Evolutionary conservation across 2,797 vertebrate genomes (phyloP), one percentile per base, ranked within the genome.

Genomic region (Sardinella longiceps): DNA sequence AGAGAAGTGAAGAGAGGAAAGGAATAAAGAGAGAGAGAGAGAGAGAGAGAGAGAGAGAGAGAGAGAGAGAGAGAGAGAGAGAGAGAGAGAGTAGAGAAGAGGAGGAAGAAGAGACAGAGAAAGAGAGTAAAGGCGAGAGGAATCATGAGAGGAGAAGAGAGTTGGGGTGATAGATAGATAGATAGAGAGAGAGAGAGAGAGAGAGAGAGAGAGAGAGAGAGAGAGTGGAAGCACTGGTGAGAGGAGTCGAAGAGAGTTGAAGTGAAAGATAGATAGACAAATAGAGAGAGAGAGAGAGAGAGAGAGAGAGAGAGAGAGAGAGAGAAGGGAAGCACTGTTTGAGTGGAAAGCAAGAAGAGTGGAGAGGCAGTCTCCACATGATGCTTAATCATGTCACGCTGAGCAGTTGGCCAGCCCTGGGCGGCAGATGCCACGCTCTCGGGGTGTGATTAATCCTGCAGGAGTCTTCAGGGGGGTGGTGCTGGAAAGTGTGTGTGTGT

Each of bases 391-490:
- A 91, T 91, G 91, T 92, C 91, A 86, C 86, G 85, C 89, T 86
- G 83, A 91, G 93, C 93, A 93, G 92, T 94, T 94, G 93, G 94
- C 92, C 90, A 90, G n/a, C 88, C 88, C 86, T 85, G 86, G 90
- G 91, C 89, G 92, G 92, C 94, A 95, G 93, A 94, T 94, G 93
- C 91, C 89, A 91, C 87, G 51, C 92, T 91, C 92, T 91, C 91
- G 90, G 91, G 89, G 81, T 86, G 85, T 92, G 87, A 95, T 94
- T 93, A 94, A 94, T 94, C 93, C 93, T 86, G 84, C 53, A 86
- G 82, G 85, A 88, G 80, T 83, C 74, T 82, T 70, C 12, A 56
- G 63, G 80, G n/a, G 48, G 82, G 60, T 87, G 80, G 80, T 83
- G 83, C 84, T 43, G 81, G 25, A 82, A 53, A 28, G 66, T 0